These are phyloP conservation scores for Philopedon plagiatum DNA, from an alignment of 2,888 invertebrate genomes.

Conservation along the genomic window DNA sequence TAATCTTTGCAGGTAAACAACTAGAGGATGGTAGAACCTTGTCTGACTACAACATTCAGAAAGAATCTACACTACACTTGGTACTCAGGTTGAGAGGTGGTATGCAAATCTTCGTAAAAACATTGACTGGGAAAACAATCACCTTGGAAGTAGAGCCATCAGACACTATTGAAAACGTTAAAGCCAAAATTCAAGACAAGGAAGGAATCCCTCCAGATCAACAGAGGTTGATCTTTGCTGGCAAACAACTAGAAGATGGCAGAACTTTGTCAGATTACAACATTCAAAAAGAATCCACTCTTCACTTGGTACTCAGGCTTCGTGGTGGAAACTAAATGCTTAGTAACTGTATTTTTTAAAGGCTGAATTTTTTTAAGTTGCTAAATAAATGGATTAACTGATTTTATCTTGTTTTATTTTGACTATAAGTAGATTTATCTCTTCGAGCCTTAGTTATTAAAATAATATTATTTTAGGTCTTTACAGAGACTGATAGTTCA, in stretches of 20 bases:
- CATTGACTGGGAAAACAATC: slow-evolving; percentile 64
- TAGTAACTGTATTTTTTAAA: slow-evolving; percentile 35
- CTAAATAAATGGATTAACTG: slow-evolving; percentile 36
- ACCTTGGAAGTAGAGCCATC: slow-evolving; percentile 75
- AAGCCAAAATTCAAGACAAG: slow-evolving; percentile 76
- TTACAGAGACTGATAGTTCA: no score
- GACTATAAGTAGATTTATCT: neutral
- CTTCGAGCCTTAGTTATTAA: no score
- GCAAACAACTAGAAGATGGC: slow-evolving; percentile 85
- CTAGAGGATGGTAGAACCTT: slow-evolving; percentile 89
- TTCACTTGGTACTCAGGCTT: slow-evolving; percentile 45
- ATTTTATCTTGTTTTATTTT: slow-evolving; percentile 9
- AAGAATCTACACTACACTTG: slow-evolving; percentile 64
- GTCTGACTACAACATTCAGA: slow-evolving; percentile 84
- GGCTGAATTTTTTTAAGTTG: slow-evolving; percentile 46
- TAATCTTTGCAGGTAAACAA: slow-evolving; percentile 77
- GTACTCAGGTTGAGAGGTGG: slow-evolving; percentile 39
- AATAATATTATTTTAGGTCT: no score
- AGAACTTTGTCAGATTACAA: slow-evolving; percentile 88
- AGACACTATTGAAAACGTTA: slow-evolving; percentile 76
- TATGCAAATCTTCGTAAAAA: slow-evolving; percentile 41
- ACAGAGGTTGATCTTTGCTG: slow-evolving; percentile 71
- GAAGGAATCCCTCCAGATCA: slow-evolving; percentile 81
- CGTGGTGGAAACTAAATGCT: slow-evolving; percentile 31
- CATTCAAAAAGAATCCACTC: slow-evolving; percentile 72